Percentiles rank a stretch among this genome's conserved stretches.
phyloP scores from a whole-genome alignment of 2,888 invertebrate genomes.

The Cepaea hortensis region DNA sequence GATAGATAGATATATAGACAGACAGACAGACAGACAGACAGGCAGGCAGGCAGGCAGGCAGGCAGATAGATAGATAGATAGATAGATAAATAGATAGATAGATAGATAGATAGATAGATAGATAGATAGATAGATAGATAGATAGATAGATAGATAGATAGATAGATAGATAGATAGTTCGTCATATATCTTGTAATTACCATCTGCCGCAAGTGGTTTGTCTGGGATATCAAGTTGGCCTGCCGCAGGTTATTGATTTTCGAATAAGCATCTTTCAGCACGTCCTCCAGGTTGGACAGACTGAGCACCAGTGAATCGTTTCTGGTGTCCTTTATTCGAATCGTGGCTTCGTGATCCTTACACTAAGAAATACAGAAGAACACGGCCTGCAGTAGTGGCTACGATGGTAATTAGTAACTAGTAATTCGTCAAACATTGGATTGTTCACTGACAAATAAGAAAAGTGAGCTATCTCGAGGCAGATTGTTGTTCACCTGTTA shows the following conservation, averaged over 20 bases:
- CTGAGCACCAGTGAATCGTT: conserved; percentile 27
- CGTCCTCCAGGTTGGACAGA: not conserved
- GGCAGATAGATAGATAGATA: not conserved
- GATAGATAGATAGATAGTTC: not conserved
- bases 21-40: not conserved
- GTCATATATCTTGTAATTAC: not conserved
- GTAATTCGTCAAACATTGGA: too few relatives aligned
- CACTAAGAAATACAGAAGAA: conserved; percentile 8
- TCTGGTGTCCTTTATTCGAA: conserved; percentile 13
- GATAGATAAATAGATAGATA: not conserved
- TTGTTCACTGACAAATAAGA: too few relatives aligned
- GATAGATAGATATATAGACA: not conserved
- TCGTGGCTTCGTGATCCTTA: not conserved
- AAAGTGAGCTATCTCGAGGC: too few relatives aligned
- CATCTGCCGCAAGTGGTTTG: not conserved
- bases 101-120: not conserved
- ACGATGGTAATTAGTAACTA: too few relatives aligned
- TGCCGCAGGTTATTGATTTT: not conserved
- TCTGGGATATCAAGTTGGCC: not conserved
- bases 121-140: not conserved
- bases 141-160: not conserved
- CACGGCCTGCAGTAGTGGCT: not conserved
- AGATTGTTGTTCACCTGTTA: too few relatives aligned
- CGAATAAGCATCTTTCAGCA: not conserved
- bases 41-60: not conserved